Conservation (phyloP, 2,113 vertebrate species). For the Stigmatopora argus region DNA sequence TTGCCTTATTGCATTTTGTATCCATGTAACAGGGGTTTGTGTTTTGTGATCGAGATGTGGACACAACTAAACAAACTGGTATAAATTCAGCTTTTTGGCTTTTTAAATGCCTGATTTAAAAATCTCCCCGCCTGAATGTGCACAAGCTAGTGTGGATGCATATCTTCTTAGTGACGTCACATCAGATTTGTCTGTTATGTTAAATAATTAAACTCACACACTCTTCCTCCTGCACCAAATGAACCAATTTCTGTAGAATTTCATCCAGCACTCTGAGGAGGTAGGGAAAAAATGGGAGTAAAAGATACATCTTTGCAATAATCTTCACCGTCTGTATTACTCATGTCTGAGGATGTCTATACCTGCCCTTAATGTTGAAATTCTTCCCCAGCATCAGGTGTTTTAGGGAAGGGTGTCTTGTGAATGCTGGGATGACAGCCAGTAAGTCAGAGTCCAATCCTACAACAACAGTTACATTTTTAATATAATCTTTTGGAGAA, state of each 20-base stretch:
- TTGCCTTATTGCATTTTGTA: slow-evolving; percentile 23
- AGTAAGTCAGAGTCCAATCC: slow-evolving; percentile 82
- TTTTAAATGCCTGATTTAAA: neutral
- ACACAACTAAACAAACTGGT: slow-evolving; percentile 16
- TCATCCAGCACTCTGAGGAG: slow-evolving; percentile 81
- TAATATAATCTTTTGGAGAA: neutral
- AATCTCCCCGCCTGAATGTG: neutral
- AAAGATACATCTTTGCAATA: slow-evolving; percentile 40
- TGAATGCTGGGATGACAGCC: slow-evolving; percentile 78
- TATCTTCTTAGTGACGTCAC: too few relatives aligned
- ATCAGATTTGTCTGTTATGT: slow-evolving; percentile 26
- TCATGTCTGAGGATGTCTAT: slow-evolving; percentile 8
- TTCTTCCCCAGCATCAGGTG: slow-evolving; percentile 86
- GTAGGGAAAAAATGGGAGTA: slow-evolving; percentile 25
- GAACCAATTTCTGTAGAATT: slow-evolving; percentile 83
- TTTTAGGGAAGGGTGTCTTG: slow-evolving; percentile 82
- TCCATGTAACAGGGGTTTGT: slow-evolving; percentile 26
- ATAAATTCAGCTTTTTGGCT: slow-evolving; percentile 9
- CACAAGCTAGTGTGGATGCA: slow-evolving; percentile 17
- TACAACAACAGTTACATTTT: slow-evolving; percentile 31
- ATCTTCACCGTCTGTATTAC: slow-evolving; percentile 27
- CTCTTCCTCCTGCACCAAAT: slow-evolving; percentile 88
- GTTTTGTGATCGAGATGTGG: slow-evolving; percentile 14
- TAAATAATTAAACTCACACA: slow-evolving; percentile 79
- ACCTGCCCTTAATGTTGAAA: slow-evolving; percentile 91